phyloP scores from a whole-genome alignment of 2,113 vertebrate genomes.

The Grus americana region DNA sequence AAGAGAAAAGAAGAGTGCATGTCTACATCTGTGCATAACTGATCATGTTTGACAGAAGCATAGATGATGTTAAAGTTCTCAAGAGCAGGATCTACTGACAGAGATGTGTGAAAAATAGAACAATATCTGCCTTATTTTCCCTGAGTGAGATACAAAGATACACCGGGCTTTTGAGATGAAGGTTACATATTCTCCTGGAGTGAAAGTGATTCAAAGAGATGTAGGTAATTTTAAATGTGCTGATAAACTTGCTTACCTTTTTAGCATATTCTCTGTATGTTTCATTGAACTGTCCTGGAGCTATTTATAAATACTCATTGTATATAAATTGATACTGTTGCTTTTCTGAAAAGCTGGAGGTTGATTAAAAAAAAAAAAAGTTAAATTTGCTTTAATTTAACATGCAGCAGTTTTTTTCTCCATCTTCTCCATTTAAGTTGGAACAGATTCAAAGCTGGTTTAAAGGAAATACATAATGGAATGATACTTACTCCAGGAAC shows the following conservation, averaged over 20 bases:
- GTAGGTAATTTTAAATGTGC: background rate
- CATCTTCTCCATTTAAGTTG: background rate
- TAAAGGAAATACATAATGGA: background rate
- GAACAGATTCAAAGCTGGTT: background rate
- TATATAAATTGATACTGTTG: background rate
- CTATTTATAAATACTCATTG: background rate
- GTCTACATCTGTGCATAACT: background rate
- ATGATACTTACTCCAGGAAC: background rate
- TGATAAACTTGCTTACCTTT: background rate
- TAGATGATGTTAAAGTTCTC: background rate
- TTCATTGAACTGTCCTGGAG: background rate
- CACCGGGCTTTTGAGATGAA: background rate
- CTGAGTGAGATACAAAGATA: background rate
- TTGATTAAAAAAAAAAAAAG: background rate
- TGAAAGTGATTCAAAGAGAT: background rate
- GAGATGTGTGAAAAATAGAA: background rate
- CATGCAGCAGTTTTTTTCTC: background rate
- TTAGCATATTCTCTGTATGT: background rate
- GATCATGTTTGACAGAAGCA: constrained; percentile 5
- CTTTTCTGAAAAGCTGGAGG: background rate
- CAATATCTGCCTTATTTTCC: background rate
- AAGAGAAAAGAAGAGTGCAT: background rate
- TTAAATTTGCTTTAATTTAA: background rate
- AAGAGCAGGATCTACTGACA: background rate
- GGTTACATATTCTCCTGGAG: background rate